Evolutionary conservation across 2,888 invertebrate species (phyloP).

Genomic region (Diadegma fenestrale): DNA sequence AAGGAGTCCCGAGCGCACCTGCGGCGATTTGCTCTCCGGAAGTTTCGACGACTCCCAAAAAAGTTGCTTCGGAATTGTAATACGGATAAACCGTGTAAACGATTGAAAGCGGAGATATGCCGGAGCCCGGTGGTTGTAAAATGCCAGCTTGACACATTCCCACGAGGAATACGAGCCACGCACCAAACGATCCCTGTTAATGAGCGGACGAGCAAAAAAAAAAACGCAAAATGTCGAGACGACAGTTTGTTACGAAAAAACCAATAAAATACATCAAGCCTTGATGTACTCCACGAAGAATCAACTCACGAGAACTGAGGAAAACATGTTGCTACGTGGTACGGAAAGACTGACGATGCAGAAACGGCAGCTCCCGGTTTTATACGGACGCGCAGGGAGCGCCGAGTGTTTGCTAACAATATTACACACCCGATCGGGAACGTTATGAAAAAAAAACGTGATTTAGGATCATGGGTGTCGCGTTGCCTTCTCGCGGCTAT

Average conservation of each 20-base stretch:
- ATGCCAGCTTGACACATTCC: slow-evolving; percentile 62
- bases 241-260: slow-evolving; percentile 40
- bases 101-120: slow-evolving; percentile 69
- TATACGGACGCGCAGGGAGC: slow-evolving; percentile 37
- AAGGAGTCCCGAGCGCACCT: not conserved
- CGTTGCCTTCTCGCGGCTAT: slow-evolving; percentile 37
- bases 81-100: slow-evolving; percentile 72
- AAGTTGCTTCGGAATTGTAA: slow-evolving; percentile 70
- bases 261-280: slow-evolving; percentile 22
- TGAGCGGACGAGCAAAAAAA: slow-evolving; percentile 30
- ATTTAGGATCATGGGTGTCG: slow-evolving; percentile 48
- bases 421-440: slow-evolving; percentile 30
- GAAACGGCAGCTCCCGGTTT: slow-evolving; percentile 45
- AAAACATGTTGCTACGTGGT: slow-evolving; percentile 56
- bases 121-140: slow-evolving; percentile 59
- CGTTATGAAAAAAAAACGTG: slow-evolving; percentile 36
- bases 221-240: not conserved
- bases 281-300: not conserved
- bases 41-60: slow-evolving; percentile 67
- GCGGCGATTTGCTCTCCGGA: slow-evolving; percentile 61
- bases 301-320: slow-evolving; percentile 58
- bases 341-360: slow-evolving; percentile 51
- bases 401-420: slow-evolving; percentile 27
- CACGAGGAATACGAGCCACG: slow-evolving; percentile 47
- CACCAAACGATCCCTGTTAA: slow-evolving; percentile 59